phyloP scores from a whole-genome alignment of 2,888 invertebrate genomes.

The Tridacna gigas region DNA sequence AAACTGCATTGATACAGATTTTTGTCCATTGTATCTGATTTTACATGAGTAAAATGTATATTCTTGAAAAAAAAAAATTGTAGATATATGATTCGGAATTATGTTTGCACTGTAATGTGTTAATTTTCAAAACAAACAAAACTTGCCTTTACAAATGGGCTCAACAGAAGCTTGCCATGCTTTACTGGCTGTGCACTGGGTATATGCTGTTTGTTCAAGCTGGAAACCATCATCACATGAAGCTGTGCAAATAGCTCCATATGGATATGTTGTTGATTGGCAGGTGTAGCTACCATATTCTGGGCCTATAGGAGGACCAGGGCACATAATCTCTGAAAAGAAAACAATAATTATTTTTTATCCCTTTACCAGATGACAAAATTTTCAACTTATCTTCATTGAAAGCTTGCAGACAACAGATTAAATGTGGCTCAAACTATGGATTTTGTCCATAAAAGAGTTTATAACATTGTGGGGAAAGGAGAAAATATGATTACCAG shows the following conservation, averaged over 20 bases:
- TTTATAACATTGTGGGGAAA: no score
- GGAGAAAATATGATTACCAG: no score
- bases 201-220: neutral
- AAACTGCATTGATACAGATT: no score
- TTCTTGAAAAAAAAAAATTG: no score
- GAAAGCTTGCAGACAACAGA: neutral
- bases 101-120: no score
- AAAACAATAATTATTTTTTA: neutral
- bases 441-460: no score
- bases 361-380: neutral
- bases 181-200: conserved; percentile 1
- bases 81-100: no score
- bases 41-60: no score
- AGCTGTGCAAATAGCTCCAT: neutral
- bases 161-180: neutral
- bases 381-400: neutral
- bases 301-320: neutral
- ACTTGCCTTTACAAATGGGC: conserved; percentile 5
- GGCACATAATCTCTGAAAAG: conserved; percentile 1
- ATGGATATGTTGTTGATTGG: neutral
- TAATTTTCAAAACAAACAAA: no score
- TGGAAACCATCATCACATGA: conserved; percentile 6
- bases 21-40: no score
- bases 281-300: neutral
- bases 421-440: no score